Percentiles rank a stretch among this genome's conserved stretches.
Evolutionary conservation across 2,797 vertebrate genomes (phyloP).

Genomic region (Anguilla anguilla): DNA sequence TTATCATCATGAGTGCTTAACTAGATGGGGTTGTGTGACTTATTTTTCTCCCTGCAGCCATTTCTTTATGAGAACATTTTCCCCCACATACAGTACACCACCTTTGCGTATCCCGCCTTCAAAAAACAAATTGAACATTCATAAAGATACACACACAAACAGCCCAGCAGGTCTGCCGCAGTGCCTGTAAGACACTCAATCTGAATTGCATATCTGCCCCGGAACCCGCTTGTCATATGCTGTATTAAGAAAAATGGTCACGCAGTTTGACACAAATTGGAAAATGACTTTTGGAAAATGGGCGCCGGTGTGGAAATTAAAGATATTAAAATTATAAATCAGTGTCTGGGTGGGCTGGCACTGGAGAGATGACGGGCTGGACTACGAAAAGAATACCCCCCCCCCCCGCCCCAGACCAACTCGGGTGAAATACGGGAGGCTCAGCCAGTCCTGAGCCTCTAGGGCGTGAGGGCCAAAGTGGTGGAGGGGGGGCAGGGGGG

Average conservation of each 20-base stretch:
- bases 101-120: conserved; percentile 42
- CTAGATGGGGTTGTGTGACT: conserved; percentile 63
- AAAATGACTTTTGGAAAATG: conserved; percentile 89
- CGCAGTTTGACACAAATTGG: conserved; percentile 89
- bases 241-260: conserved; percentile 89
- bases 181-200: conserved; percentile 75
- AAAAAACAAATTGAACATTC: conserved; percentile 65
- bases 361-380: conserved; percentile 25
- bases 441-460: neutral
- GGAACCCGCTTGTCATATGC: conserved; percentile 84
- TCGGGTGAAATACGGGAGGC: neutral
- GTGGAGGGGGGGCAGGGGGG: neutral
- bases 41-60: conserved; percentile 68
- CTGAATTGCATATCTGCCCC: conserved; percentile 83
- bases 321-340: conserved; percentile 96
- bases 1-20: conserved; percentile 68
- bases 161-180: conserved; percentile 63
- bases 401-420: neutral
- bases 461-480: neutral
- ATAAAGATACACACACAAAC: conserved; percentile 79
- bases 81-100: conserved; percentile 50
- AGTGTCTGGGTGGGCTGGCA: conserved; percentile 75
- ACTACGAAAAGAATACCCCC: neutral
- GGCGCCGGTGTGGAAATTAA: conserved; percentile 84
- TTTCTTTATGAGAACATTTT: conserved; percentile 65